Base-by-base conservation (phyloP, 2,113 vertebrate genomes). In the Lepus timidus region DNA sequence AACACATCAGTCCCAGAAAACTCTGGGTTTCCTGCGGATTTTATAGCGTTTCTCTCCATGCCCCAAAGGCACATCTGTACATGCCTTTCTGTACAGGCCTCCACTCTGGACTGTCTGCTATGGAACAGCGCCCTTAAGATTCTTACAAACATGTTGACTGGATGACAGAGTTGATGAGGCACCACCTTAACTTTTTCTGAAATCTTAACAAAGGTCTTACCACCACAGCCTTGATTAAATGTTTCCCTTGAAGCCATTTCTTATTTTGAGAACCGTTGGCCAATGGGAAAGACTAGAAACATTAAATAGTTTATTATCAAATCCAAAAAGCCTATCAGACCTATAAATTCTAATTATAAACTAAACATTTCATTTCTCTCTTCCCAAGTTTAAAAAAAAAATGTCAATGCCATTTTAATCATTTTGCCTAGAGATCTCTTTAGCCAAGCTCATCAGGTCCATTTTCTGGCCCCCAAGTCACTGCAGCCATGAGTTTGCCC, bases 101-200 rank as follows among this genome's bases (percentile, higher is more conserved):
- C 9, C 78, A 64, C 3, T 58, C 39, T n/a, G 51, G 27, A 65
- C 31, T 27, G 17, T 52, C 29, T 27, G 17, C 62, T 75, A 39
- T 52, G 31, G 51, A 67, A 70, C 75, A 74, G 65, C n/a, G 33
- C 36, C 51, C 70, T 82, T 36, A 85, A 55, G 67, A 76, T 65
- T 67, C 84, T 67, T 16, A 85, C 73, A 91, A 85, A 85, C 52
- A 61, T 25, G 81, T 58, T 62, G 13, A 82, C 73, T 67, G 44
- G 17, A 31, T 82, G 62, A 65, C 11, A 76, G 19, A 33, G 22
- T 51, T 33, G 49, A 6, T 73, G 31, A 58, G 76, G 11, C 8
- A 39, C 13, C n/a, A 23, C 70, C 76, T 90, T 87, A 87, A 67
- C 79, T 79, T 84, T 31, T 83, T 89, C 90, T 84, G 67, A 93